These are phyloP conservation scores for Podiceps cristatus DNA, from an alignment of 2,113 vertebrate species.

Conservation along the genomic window DNA sequence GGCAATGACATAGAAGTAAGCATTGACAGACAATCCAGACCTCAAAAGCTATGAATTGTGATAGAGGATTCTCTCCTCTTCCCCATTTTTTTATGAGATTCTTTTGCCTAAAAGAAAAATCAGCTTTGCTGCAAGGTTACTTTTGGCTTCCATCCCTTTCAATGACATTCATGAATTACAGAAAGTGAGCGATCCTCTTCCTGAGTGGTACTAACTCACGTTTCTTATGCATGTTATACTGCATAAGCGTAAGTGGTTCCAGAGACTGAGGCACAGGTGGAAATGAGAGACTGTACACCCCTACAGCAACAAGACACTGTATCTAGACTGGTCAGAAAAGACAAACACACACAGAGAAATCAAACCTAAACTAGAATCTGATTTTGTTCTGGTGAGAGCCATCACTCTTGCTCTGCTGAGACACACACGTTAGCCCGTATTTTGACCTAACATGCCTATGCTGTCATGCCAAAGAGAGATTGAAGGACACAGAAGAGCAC, in stretches of 20 bases:
- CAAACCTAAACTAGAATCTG: background rate
- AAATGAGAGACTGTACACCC: fast-evolving
- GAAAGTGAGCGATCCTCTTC: background rate
- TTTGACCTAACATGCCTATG: background rate
- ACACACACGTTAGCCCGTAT: background rate
- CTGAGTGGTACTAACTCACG: background rate
- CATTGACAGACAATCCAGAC: background rate
- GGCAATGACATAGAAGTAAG: background rate
- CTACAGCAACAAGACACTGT: background rate
- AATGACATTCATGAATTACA: background rate
- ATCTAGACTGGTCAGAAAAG: background rate
- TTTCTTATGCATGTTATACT: background rate
- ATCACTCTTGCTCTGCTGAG: background rate
- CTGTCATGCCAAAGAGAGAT: background rate
- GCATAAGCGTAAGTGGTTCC: background rate
- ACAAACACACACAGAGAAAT: background rate
- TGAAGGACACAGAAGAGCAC: background rate
- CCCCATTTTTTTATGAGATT: too few species aligned
- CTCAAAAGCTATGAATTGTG: background rate
- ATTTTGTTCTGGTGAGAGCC: background rate
- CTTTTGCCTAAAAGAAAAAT: background rate
- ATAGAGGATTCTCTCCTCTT: background rate
- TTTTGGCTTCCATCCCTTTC: background rate
- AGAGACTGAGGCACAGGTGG: background rate
- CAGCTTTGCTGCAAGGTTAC: background rate